Evolutionary conservation across 2,797 vertebrate species (phyloP).

Genomic region (Phataginus tricuspis): DNA sequence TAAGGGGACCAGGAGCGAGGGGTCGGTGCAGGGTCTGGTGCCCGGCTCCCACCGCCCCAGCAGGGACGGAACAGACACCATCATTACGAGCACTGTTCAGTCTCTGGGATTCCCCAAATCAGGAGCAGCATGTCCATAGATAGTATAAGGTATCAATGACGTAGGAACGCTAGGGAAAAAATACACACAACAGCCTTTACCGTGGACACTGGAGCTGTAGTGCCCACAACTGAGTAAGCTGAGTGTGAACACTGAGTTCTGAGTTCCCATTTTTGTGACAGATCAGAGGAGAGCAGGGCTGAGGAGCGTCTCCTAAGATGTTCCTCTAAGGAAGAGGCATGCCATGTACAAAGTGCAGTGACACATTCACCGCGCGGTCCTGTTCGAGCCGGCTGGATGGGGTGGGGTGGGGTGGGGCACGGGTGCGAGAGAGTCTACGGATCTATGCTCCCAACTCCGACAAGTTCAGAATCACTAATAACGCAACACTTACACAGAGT

Average conservation of each 20-base stretch:
- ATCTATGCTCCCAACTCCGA: neutral
- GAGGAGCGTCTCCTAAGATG: neutral
- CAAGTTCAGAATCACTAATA: neutral
- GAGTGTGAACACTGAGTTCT: neutral
- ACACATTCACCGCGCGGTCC: neutral
- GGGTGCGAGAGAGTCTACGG: neutral
- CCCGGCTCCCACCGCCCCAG: neutral
- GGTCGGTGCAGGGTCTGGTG: accelerated
- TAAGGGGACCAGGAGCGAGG: neutral
- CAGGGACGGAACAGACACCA: neutral
- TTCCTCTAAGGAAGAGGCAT: neutral
- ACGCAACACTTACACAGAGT: accelerated
- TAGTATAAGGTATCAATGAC: neutral
- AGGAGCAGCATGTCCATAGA: neutral
- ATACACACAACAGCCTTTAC: neutral
- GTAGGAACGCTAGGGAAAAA: neutral
- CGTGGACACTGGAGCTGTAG: accelerated
- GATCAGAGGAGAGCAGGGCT: neutral
- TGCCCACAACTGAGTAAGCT: neutral
- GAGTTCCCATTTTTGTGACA: neutral
- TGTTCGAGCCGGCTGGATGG: neutral
- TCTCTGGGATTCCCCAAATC: neutral
- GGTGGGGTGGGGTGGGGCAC: too few species aligned
- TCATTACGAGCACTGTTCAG: neutral
- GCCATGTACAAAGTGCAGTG: neutral